Conservation (phyloP, 2,888 invertebrate species). For the Syrista parreyssii region DNA sequence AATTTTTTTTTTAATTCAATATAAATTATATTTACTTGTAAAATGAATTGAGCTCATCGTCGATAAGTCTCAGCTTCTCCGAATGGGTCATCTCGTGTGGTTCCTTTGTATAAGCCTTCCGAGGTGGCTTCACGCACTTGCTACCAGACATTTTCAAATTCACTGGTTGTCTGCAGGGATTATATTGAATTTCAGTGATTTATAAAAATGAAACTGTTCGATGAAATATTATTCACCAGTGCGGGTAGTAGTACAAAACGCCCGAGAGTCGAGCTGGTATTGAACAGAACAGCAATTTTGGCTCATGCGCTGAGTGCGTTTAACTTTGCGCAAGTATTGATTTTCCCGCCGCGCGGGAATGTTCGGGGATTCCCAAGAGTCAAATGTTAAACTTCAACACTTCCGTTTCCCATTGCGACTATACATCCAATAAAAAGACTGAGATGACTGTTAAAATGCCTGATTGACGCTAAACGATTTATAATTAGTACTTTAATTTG, state of each 20-base stretch:
- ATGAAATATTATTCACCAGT: not conserved
- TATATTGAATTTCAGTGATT: not conserved
- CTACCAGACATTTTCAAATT: constrained; percentile 44
- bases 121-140: constrained; percentile 57
- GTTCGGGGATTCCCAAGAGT: not conserved
- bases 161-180: not conserved
- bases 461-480: not conserved
- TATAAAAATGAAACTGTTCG: not conserved
- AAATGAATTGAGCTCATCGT: constrained; percentile 62
- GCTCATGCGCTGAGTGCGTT: not conserved
- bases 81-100: constrained; percentile 62
- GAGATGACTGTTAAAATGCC: not conserved
- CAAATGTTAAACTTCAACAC: not conserved
- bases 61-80: constrained; percentile 61
- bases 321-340: not conserved
- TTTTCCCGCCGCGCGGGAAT: constrained; percentile 1
- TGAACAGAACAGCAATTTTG: not conserved
- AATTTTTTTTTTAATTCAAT: not conserved
- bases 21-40: constrained; percentile 54
- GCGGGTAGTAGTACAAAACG: not conserved
- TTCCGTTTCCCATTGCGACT: not conserved
- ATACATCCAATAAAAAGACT: not conserved
- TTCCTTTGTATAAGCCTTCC: constrained; percentile 57
- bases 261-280: not conserved
- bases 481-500: not conserved